Percentiles rank a stretch among this genome's conserved stretches.
Evolutionary conservation across 2,888 invertebrate species (phyloP).

Genomic region (Anoncus sp.): DNA sequence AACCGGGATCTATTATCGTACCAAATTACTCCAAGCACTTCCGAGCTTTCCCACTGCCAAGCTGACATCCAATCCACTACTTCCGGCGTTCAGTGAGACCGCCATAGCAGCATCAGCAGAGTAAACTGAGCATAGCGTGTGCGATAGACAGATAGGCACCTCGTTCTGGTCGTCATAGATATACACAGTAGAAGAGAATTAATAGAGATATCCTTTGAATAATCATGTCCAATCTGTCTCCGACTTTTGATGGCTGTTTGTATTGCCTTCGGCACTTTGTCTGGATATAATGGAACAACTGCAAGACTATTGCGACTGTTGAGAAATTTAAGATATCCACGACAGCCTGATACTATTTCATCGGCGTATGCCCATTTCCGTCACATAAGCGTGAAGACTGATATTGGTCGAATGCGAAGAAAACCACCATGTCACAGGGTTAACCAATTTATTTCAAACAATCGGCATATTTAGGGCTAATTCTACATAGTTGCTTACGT

Average conservation of each 20-base stretch:
- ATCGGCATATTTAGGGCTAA: no score
- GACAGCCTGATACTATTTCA: no score
- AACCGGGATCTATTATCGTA: slow-evolving; percentile 53
- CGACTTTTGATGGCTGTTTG: neutral
- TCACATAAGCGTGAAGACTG: no score
- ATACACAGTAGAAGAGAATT: slow-evolving; percentile 22
- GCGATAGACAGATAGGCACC: slow-evolving; percentile 4
- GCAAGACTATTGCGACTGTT: no score
- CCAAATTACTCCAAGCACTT: slow-evolving; percentile 55
- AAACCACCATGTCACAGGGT: no score
- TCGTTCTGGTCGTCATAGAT: slow-evolving; percentile 27
- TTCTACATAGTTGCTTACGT: no score
- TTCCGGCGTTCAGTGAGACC: slow-evolving; percentile 45
- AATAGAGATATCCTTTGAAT: slow-evolving; percentile 38
- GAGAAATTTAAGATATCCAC: no score
- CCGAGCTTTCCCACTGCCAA: slow-evolving; percentile 25
- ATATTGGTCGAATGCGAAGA: no score
- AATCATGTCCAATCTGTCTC: slow-evolving; percentile 30
- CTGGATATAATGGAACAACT: neutral
- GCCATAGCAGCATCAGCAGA: slow-evolving; percentile 40
- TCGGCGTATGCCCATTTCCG: no score
- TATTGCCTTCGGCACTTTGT: neutral
- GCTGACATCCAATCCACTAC: slow-evolving; percentile 52
- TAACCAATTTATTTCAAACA: no score
- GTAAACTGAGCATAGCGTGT: slow-evolving; percentile 20